Evolutionary conservation across 2,113 vertebrate species (phyloP).

Genomic region (Malurus cyaneus): DNA sequence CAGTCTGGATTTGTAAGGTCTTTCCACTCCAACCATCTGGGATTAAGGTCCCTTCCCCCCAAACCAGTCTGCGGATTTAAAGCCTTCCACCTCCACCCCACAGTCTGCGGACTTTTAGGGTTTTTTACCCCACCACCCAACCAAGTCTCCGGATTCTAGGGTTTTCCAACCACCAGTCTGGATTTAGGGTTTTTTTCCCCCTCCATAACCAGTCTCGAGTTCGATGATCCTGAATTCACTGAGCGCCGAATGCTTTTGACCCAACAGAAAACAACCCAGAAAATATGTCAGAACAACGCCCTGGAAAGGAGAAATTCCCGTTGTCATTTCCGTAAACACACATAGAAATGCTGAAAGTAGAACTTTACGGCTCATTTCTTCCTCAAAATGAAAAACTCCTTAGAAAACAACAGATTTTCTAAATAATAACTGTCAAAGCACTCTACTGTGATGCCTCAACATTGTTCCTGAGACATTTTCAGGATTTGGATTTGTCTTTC

Average conservation of each 20-base stretch:
- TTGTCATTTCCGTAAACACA: background rate
- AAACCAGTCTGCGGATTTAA: background rate
- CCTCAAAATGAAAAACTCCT: background rate
- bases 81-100: too few species aligned
- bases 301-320: accelerated
- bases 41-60: too few species aligned
- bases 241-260: accelerated
- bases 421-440: background rate
- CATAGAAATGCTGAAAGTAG: background rate
- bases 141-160: too few species aligned
- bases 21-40: background rate
- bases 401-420: background rate
- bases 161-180: too few species aligned
- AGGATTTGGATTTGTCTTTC: background rate
- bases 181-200: background rate
- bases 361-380: background rate
- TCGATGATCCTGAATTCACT: accelerated
- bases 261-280: background rate
- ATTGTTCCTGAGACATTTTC: background rate
- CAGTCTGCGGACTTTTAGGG: too few species aligned
- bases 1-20: background rate
- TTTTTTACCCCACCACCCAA: too few species aligned
- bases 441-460: accelerated
- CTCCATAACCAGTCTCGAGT: background rate
- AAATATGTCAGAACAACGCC: background rate